phyloP scores from a whole-genome alignment of 2,797 vertebrate genomes.

The Fistularia commersonii region DNA sequence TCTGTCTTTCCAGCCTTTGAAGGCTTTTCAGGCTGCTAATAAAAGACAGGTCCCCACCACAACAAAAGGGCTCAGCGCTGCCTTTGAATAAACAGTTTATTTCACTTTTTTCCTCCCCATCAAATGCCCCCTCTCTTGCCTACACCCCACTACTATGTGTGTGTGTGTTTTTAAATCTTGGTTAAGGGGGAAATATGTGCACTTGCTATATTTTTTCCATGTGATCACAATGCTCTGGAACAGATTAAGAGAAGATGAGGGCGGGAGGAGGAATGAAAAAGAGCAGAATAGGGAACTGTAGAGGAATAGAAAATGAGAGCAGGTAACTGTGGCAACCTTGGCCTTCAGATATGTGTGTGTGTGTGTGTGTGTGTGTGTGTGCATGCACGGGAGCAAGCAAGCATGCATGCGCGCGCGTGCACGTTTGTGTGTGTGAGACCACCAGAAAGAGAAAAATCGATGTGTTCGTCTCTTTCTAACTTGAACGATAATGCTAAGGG shows the following conservation, averaged over 20 bases:
- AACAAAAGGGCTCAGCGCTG: slow-evolving; percentile 81
- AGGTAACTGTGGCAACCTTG: slow-evolving; percentile 68
- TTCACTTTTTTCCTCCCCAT: slow-evolving; percentile 52
- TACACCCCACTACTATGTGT: slow-evolving; percentile 22
- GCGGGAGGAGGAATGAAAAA: slow-evolving; percentile 51
- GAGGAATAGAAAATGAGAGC: slow-evolving; percentile 35
- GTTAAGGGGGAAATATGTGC: slow-evolving; percentile 74
- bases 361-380: slow-evolving; percentile 11
- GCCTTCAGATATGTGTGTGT: slow-evolving; percentile 36
- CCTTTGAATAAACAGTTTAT: slow-evolving; percentile 81
- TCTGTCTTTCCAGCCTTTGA: slow-evolving; percentile 84
- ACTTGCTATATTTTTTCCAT: slow-evolving; percentile 76
- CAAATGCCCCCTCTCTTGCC: slow-evolving; percentile 13
- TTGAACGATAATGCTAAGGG: slow-evolving; percentile 12
- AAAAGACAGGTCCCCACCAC: slow-evolving; percentile 86
- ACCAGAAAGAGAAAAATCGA: neutral
- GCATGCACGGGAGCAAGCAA: slow-evolving; percentile 9
- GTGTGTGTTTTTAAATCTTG: slow-evolving; percentile 72
- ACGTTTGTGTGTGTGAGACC: slow-evolving; percentile 2
- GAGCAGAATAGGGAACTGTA: slow-evolving; percentile 39
- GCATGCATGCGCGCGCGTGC: slow-evolving; percentile 16
- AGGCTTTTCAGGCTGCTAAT: slow-evolving; percentile 82
- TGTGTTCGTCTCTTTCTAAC: no score
- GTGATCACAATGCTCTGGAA: slow-evolving; percentile 73
- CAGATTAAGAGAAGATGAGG: slow-evolving; percentile 61